These are phyloP conservation scores for Leuciscus idus DNA, from an alignment of 2,113 vertebrate species.

Conservation along the genomic window DNA sequence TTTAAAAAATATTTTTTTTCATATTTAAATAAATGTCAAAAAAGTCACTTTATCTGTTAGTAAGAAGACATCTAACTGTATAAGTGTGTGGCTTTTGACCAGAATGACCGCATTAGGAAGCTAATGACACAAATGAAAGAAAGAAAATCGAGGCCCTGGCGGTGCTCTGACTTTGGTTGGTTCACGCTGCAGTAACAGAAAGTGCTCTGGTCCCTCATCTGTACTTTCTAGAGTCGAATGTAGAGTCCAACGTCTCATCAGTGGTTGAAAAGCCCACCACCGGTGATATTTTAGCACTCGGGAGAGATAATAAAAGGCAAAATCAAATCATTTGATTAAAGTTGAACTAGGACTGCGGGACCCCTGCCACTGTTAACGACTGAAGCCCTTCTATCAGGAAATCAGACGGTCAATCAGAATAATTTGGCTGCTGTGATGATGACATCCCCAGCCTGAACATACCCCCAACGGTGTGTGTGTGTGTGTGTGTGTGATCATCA, in stretches of 20 bases:
- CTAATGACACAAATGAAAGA: not conserved
- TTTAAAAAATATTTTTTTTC: not conserved
- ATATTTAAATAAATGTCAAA: not conserved
- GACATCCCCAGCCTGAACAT: slow-evolving; percentile 64
- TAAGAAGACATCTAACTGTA: not conserved
- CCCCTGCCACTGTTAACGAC: slow-evolving; percentile 57
- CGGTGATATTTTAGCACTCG: slow-evolving; percentile 53
- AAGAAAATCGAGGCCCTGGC: not conserved
- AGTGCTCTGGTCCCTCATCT: slow-evolving; percentile 2
- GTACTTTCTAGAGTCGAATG: not conserved
- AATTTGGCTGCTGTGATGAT: slow-evolving; percentile 76
- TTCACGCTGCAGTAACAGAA: not conserved
- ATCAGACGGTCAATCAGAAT: slow-evolving; percentile 82
- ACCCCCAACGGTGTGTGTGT: slow-evolving; percentile 47
- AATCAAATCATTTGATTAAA: slow-evolving; percentile 84
- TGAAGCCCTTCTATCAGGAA: slow-evolving; percentile 70
- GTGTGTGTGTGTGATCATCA: slow-evolving; percentile 49
- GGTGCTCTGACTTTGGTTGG: not conserved
- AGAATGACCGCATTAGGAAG: not conserved
- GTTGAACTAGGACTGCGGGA: slow-evolving; percentile 49
- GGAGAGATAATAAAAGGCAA: slow-evolving; percentile 73
- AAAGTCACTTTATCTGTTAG: not conserved
- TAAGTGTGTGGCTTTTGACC: not conserved
- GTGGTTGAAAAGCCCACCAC: slow-evolving; percentile 41
- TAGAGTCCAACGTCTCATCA: slow-evolving; percentile 45